Base-by-base conservation (phyloP, 2,888 invertebrate species). In the Mellilla xanthometata region DNA sequence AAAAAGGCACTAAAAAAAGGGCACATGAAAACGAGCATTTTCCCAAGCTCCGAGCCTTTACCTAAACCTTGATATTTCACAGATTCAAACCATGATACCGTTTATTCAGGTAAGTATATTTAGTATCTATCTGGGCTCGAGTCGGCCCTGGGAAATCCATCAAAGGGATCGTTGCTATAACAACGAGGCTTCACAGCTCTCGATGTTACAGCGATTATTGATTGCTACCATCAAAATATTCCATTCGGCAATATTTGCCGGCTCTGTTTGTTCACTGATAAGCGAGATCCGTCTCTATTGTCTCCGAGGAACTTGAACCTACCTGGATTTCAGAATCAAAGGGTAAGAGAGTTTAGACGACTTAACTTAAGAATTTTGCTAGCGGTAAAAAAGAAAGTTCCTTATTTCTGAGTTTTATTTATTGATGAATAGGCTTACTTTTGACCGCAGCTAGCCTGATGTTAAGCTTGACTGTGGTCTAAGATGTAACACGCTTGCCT, bases 81-180 rank as follows among this genome's bases (percentile, higher is more conserved):
- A 44, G 50, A 56, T 59, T 54, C 57, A 54, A 60, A 54, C 54
- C 54, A 52, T 53, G 53, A 68, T 66, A 62, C 60, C 60, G 63
- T 65, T 68, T 65, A 65, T 19, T 7, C 22, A 35, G 36, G 19
- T 36, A 36, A 67, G 79, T 76, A 73, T 68, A n/a, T n/a, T n/a
- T n/a, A 66, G 66, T 45, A 51, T 34, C 39, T 41, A 42, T 36
- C 45, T 53, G 55, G 49, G 54, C 59, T 55, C 48, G 51, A 46
- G 34, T 52, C 45, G 56, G 36, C 53, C 60, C 57, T 59, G 64
- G 63, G 49, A 59, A 58, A 57, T 60, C 60, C 61, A 56, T 60
- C 58, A 72, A 78, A 81, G 80, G 82, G 83, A 69, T 77, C 63
- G 86, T 86, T 76, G 76, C 78, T 68, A 84, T 83, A 72, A 78